Conservation (phyloP, 2,888 invertebrate species). For the Ditula angustiorana region DNA sequence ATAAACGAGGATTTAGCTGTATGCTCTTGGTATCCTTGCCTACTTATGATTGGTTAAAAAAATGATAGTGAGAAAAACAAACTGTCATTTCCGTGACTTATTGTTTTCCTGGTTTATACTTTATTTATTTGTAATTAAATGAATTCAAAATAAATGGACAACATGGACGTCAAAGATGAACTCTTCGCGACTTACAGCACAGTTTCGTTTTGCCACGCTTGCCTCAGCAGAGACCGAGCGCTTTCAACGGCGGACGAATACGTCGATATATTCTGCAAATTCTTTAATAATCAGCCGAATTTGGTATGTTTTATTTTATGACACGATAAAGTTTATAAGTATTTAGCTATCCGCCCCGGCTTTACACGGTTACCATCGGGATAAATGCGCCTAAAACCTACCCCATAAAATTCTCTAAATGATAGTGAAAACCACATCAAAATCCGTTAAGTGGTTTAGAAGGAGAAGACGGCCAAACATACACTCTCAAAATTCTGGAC, state of each 20-base stretch:
- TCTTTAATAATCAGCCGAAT: constrained; percentile 13
- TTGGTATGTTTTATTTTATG: constrained; percentile 28
- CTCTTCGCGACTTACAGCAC: background rate
- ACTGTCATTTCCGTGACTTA: background rate
- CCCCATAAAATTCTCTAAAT: no score
- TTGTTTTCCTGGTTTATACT: background rate
- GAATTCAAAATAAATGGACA: constrained; percentile 16
- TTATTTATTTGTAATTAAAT: background rate
- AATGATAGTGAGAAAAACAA: no score
- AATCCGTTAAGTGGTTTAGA: no score
- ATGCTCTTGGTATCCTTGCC: no score
- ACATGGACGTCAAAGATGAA: constrained; percentile 21
- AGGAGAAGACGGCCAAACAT: no score
- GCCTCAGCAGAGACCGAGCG: constrained; percentile 27
- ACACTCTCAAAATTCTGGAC: no score
- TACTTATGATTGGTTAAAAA: no score
- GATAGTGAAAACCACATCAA: no score
- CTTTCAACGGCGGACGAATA: constrained; percentile 17
- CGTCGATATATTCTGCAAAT: constrained; percentile 33
- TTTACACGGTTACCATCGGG: no score
- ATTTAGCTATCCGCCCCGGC: background rate
- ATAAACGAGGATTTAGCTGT: no score
- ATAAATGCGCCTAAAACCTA: no score
- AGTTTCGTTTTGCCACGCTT: constrained; percentile 23
- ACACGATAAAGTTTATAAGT: no score